These are phyloP conservation scores for Zeugodacus cucurbitae DNA, from an alignment of 1,140 invertebrate genomes.

Conservation along the genomic window DNA sequence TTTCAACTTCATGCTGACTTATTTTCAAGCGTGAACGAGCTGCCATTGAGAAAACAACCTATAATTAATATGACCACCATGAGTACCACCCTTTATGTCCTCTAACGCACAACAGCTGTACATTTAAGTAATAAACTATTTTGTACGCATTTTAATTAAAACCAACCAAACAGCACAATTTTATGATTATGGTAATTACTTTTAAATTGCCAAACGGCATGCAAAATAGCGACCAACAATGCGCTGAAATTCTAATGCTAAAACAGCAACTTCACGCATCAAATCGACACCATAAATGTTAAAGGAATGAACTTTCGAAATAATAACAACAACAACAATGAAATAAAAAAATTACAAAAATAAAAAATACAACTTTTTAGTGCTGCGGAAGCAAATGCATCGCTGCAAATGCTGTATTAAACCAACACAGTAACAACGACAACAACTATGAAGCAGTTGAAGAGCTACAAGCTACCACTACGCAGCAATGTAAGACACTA, in stretches of 20 bases:
- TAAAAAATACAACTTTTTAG: neutral
- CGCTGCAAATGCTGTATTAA: neutral
- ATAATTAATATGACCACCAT: too few species aligned
- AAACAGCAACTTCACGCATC: neutral
- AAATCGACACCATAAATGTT: neutral
- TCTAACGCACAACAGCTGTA: neutral
- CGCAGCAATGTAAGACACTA: neutral
- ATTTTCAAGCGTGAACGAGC: too few species aligned
- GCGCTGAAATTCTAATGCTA: neutral
- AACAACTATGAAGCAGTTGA: neutral
- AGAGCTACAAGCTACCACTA: neutral
- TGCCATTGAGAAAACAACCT: too few species aligned
- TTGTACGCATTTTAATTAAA: conserved; percentile 21
- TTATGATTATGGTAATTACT: conserved; percentile 16
- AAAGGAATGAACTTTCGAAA: too few species aligned
- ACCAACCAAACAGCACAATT: neutral
- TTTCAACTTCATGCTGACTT: too few species aligned
- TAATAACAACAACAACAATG: neutral
- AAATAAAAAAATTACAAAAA: neutral
- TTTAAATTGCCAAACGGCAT: conserved; percentile 35
- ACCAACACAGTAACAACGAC: neutral
- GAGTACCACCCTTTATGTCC: too few species aligned
- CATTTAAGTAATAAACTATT: neutral
- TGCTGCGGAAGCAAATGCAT: conserved; percentile 1
- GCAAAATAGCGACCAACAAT: neutral